Base-by-base conservation (phyloP, 2,888 invertebrate species). In the Tenodera sinensis region DNA sequence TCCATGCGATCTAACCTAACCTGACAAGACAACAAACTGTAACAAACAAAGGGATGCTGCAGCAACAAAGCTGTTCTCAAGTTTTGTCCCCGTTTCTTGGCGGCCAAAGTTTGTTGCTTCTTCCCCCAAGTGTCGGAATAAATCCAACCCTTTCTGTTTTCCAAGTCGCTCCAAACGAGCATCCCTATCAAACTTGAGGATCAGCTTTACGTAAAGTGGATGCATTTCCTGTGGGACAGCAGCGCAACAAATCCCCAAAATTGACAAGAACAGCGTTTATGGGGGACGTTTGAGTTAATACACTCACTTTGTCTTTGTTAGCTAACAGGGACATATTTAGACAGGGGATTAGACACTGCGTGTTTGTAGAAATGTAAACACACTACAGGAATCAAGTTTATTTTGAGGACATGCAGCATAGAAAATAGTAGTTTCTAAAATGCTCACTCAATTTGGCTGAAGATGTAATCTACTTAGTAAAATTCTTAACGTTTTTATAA, bases 1-100 rank as follows among this genome's bases (percentile, higher is more conserved):
- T 30, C 30, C 30, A 3, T n/a, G n/a, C n/a, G n/a, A 47, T 47
- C 28, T 12, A 27, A 27, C 14, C 47, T 86, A 86, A 86, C 86
- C 28, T 81, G 86, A 81, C 81, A 86, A 86, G 86, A 86, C 86
- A 86, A 86, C 28, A 81, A 86, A 81, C 86, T 54, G 28, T 28
- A 86, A 86, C 81, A 54, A 54, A 71, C 54, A 71, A 71, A 71
- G 54, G 54, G 54, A 71, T 71, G 54, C 9, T 25, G 30, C 14
- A 54, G 54, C 86, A 71, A 86, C 86, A 86, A 86, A 86, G 86
- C 71, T 86, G 28, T 71, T 86, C 71, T 28, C 30, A 86, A 86
- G 71, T 28, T 86, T 54, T 86, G 85, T 42, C 85, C 47, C 27
- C 54, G 54, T 54, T 54, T 54, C 54, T 54, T 54, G 54, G 54